phyloP scores from a whole-genome alignment of 2,888 invertebrate species.

The Ormia ochracea region DNA sequence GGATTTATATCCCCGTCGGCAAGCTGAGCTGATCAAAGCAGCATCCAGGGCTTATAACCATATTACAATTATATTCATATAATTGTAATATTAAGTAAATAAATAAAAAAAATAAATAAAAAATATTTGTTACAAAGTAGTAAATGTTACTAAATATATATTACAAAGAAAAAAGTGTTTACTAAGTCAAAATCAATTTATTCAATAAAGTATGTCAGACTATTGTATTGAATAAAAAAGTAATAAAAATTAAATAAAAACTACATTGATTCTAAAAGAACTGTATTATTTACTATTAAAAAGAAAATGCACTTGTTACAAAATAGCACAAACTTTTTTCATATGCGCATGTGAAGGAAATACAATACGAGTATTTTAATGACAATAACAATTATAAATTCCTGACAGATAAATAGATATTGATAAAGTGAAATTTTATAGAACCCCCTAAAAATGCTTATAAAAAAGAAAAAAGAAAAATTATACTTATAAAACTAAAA shows the following conservation, averaged over 20 bases:
- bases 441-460: constrained; percentile 20
- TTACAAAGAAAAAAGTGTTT: constrained; percentile 39
- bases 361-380: constrained; percentile 10
- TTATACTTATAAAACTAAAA: constrained; percentile 6
- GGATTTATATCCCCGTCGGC: no score
- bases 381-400: constrained; percentile 34
- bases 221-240: neutral
- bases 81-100: no score
- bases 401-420: constrained; percentile 4
- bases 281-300: constrained; percentile 33
- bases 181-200: constrained; percentile 47
- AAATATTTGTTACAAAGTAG: constrained; percentile 58
- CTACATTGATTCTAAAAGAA: constrained; percentile 33
- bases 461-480: neutral
- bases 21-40: no score
- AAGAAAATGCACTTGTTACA: constrained; percentile 55
- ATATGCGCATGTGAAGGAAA: constrained; percentile 28
- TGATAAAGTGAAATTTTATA: constrained; percentile 24
- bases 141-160: constrained; percentile 55
- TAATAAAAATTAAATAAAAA: neutral
- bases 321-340: constrained; percentile 55
- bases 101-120: neutral
- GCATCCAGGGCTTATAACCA: no score
- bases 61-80: no score
- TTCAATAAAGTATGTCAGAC: constrained; percentile 2